Evolutionary conservation across 2,113 vertebrate species (phyloP), one percentile per base, ranked within the genome.

Genomic region (Thomomys bottae): DNA sequence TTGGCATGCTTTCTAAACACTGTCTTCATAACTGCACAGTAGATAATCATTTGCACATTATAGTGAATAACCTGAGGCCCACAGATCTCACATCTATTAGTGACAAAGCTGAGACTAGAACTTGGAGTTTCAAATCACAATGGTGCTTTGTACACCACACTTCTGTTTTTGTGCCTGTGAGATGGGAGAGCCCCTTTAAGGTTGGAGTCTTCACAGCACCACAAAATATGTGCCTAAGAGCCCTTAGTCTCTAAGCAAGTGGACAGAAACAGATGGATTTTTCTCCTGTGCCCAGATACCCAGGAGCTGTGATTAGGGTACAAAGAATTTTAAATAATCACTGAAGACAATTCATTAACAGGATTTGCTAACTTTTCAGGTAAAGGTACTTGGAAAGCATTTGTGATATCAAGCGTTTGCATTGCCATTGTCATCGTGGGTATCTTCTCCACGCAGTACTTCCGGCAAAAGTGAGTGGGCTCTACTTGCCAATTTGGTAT

Each of bases 401-500:
- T 76, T 4, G 73, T 90, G 89, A 59, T 93, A 0, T 11, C 72
- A 64, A 97, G 95, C 84, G 79, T 98, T 84, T 72, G 96, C 45
- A 12, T 94, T 20, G 28, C 95, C 59, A 5, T 96, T n/a, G 8
- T 98, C 77, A 54, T 86, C 0, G 88, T 94, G 93, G 96, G 95
- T 0, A 0, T 96, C 17, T 98, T 98, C 5, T 97, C 92, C 0
- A 0, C 88, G 15, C 91, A 86, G 24, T 93, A 79, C 0, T 94
- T 67, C 0, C 97, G 96, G 81, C 97, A 93, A 97, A 96, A 0
- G 98, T 98, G 94, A 98, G 98, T 97, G 87, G n/a, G 57, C 70
- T 83, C 87, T 14, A 45, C 3, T 81, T 86, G 34, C n/a, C 34
- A 81, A 32, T 72, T 79, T 83, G 84, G 88, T 72, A 73, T 70